Evolutionary conservation across 2,888 invertebrate genomes (phyloP), one percentile per base, ranked within the genome.

Genomic region (Stenotaenia linearis): DNA sequence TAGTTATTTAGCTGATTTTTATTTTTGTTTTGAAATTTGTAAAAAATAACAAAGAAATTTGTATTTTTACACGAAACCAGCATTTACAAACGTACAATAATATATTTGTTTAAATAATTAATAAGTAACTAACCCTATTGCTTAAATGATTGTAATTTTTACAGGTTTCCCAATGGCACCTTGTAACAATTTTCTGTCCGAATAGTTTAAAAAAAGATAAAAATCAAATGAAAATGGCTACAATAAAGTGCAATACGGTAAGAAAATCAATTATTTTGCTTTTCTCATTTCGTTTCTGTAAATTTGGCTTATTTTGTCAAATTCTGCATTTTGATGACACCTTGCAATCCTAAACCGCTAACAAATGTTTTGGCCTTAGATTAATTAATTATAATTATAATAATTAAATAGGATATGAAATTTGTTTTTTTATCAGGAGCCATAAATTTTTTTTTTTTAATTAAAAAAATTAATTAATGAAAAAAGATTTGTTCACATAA

Each of bases 401-500:
- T 37, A 37, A 37, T 10, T 35, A 6, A 35, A 35, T 37, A 37
- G 50, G 50, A 50, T 50, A 50, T 50, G 50, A 50, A 50, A 50
- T 50, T 50, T n/a, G 50, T n/a, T n/a, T 50, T 50, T 50, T 50
- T 50, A 18, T 50, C 50, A 50, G n/a, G n/a, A 50, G 50, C 50
- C 50, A 18, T 50, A 50, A 21, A 50, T 50, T 18, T 10, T n/a
- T n/a, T 50, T n/a, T 50, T 50, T 50, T 50, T n/a, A 10, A 10
- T 10, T 50, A 37, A 37, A 50, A 50, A 50, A 50, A 50, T 18
- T 18, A 50, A 18, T 50, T 18, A 50, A 15, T 10, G n/a, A 50
- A 50, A 50, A 37, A 37, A 50, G n/a, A 50, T 35, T 35, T 37
- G 76, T 35, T 76, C 76, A 76, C 76, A 76, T 76, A 76, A 76